These are phyloP conservation scores for Melieria omissa DNA, from an alignment of 2,888 invertebrate genomes.

Conservation along the genomic window DNA sequence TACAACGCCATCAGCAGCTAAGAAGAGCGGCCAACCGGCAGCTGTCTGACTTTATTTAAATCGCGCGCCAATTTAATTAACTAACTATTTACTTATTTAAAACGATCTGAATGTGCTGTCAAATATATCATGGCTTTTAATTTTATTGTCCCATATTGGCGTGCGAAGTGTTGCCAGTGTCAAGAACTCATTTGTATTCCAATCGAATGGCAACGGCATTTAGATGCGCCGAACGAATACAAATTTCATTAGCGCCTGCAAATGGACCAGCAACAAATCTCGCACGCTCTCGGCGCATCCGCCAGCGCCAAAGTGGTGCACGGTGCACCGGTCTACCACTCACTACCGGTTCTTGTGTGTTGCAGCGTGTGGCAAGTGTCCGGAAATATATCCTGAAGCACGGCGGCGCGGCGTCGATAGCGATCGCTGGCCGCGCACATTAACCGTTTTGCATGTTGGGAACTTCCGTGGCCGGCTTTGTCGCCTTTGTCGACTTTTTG, in stretches of 20 bases:
- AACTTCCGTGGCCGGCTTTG: conserved; percentile 57
- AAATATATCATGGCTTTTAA: no score
- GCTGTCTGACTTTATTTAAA: no score
- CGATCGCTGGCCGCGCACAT: conserved; percentile 46
- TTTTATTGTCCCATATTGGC: no score
- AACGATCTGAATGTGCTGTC: no score
- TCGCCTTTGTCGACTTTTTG: not conserved
- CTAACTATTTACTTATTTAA: no score
- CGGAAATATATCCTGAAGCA: conserved; percentile 48
- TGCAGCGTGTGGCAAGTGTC: conserved; percentile 9
- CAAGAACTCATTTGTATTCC: no score
- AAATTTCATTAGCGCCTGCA: conserved; percentile 11
- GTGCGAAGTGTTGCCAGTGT: no score
- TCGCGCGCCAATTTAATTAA: no score
- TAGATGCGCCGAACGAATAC: no score
- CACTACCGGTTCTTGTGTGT: not conserved
- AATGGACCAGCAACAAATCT: conserved; percentile 10
- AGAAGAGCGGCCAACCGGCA: no score
- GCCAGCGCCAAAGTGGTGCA: not conserved
- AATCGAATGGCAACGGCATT: no score
- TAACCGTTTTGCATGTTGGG: conserved; percentile 63
- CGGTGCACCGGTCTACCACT: conserved; percentile 18
- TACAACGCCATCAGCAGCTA: no score
- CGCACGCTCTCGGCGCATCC: not conserved
- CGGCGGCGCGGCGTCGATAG: conserved; percentile 20